Percentiles rank a stretch among this genome's conserved stretches.
phyloP scores from a whole-genome alignment of 2,888 invertebrate species.

The Limnephilus marmoratus region DNA sequence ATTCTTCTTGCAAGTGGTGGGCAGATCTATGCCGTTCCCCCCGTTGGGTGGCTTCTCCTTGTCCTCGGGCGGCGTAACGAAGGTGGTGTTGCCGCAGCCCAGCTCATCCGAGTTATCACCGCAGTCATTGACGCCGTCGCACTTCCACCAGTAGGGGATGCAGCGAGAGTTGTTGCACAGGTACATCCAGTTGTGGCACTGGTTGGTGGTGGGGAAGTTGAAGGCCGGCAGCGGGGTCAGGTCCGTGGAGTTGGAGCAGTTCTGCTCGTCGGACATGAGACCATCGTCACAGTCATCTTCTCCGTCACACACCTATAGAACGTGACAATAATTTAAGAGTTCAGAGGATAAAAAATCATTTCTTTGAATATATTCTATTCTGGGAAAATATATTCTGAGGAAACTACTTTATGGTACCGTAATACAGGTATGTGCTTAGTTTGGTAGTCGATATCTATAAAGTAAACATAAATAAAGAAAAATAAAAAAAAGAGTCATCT shows the following conservation, averaged over 20 bases:
- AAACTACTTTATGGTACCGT: too few relatives aligned
- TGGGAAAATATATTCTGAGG: too few relatives aligned
- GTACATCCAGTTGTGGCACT: constrained; percentile 88
- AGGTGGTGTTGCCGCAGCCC: constrained; percentile 75
- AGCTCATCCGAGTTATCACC: constrained; percentile 86
- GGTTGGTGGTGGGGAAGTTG: constrained; percentile 69
- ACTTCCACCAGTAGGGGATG: constrained; percentile 89
- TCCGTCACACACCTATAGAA: constrained; percentile 80
- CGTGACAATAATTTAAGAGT: neutral
- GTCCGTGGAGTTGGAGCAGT: constrained; percentile 77
- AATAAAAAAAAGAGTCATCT: too few relatives aligned
- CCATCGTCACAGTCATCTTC: constrained; percentile 84
- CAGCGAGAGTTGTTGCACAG: constrained; percentile 84
- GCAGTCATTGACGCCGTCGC: constrained; percentile 87
- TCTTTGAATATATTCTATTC: too few relatives aligned
- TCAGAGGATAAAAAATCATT: too few relatives aligned
- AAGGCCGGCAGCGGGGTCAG: constrained; percentile 68
- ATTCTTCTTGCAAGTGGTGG: constrained; percentile 68
- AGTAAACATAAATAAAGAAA: too few relatives aligned
- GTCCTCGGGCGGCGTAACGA: constrained; percentile 68
- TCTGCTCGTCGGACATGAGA: constrained; percentile 82
- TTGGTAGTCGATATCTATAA: too few relatives aligned
- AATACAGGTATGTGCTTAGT: too few relatives aligned
- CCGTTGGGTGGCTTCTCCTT: constrained; percentile 57
- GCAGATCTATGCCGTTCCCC: constrained; percentile 69